Conservation (phyloP, 2,797 vertebrate genomes). For the Hybognathus amarus region DNA sequence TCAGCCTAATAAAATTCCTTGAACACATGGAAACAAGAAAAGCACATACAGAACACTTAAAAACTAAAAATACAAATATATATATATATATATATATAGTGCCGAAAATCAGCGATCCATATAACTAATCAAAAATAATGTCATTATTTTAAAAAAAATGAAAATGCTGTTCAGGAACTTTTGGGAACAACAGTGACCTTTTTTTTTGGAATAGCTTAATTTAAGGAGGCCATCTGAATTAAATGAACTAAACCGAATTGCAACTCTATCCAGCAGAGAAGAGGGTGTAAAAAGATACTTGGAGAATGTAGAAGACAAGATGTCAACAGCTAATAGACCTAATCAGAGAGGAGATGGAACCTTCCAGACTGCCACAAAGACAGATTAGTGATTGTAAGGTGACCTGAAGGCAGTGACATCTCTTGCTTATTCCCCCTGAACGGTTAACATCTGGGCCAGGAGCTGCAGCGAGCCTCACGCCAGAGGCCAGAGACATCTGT, state of each 20-base stretch:
- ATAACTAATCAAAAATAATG: not conserved
- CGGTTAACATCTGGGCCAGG: slow-evolving; percentile 56
- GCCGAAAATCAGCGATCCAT: not conserved
- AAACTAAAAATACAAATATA: not conserved
- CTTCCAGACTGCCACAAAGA: slow-evolving; percentile 66
- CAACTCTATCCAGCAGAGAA: not conserved
- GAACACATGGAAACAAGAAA: not conserved
- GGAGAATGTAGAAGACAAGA: not conserved
- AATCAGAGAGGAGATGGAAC: slow-evolving; percentile 66
- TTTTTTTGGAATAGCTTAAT: not conserved
- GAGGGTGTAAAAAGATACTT: not conserved
- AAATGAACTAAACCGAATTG: not conserved
- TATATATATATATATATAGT: too few relatives aligned
- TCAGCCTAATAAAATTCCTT: not conserved
- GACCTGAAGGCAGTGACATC: slow-evolving; percentile 50
- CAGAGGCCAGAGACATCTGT: slow-evolving; percentile 48
- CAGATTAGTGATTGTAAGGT: slow-evolving; percentile 54
- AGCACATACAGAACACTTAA: not conserved
- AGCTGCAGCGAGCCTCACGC: slow-evolving; percentile 29
- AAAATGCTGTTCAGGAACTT: not conserved
- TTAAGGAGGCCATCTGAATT: not conserved
- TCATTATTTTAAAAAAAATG: not conserved
- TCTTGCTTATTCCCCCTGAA: slow-evolving; percentile 36
- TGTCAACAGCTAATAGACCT: slow-evolving; percentile 61
- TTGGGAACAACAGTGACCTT: not conserved